phyloP scores from a whole-genome alignment of 2,113 vertebrate species.

The Equus przewalskii region DNA sequence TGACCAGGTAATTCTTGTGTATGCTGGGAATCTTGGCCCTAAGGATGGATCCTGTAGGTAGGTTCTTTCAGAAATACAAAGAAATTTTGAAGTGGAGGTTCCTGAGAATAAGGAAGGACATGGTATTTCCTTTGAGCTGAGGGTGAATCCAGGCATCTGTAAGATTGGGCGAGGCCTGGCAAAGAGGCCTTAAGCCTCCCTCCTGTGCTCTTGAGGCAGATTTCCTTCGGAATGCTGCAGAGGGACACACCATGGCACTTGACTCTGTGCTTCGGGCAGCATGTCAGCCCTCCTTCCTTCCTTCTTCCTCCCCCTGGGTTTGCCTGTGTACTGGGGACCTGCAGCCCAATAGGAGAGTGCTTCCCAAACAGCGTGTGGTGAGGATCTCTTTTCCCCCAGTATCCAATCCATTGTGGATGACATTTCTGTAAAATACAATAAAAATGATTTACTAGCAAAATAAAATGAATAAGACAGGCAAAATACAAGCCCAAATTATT shows the following conservation, averaged over 20 bases:
- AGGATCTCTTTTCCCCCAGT: background rate
- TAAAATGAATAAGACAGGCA: background rate
- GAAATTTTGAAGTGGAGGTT: background rate
- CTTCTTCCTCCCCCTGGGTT: background rate
- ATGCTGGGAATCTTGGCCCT: background rate
- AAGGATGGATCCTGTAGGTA: background rate
- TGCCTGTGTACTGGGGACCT: background rate
- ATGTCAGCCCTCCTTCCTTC: background rate
- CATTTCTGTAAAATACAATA: background rate
- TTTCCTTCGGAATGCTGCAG: background rate
- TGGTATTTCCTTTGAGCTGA: background rate
- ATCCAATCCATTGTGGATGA: no score
- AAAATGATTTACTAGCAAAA: background rate
- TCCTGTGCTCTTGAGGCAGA: rapidly evolving
- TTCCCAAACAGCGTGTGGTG: background rate
- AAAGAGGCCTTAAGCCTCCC: background rate
- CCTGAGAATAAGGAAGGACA: background rate
- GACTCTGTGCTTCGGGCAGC: rapidly evolving
- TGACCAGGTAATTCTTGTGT: background rate
- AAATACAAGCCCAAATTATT: background rate
- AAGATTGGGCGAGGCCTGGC: background rate
- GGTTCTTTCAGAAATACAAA: background rate
- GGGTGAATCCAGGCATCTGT: background rate
- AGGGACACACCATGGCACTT: rapidly evolving
- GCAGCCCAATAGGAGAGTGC: background rate